phyloP scores from a whole-genome alignment of 2,888 invertebrate genomes.

The Atrina japonica region DNA sequence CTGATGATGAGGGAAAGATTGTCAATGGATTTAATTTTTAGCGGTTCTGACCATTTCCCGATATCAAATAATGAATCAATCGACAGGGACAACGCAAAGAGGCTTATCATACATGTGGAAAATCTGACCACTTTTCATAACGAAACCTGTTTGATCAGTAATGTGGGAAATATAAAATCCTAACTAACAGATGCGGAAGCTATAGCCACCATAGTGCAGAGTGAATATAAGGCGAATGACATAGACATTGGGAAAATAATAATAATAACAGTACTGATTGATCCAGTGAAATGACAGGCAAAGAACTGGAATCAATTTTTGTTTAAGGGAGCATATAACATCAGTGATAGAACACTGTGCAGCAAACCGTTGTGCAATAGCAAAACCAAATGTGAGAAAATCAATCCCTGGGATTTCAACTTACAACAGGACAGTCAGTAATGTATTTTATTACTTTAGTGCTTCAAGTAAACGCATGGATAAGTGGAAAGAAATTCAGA shows the following conservation, averaged over 20 bases:
- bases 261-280: constrained; percentile 44
- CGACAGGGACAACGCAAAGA: constrained; percentile 40
- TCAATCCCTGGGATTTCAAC: constrained; percentile 31
- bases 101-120: constrained; percentile 34
- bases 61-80: constrained; percentile 42
- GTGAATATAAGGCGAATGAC: constrained; percentile 39
- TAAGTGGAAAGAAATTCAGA: constrained; percentile 39
- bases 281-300: constrained; percentile 46
- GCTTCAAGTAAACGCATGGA: constrained; percentile 41
- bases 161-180: constrained; percentile 36
- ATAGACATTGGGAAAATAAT: constrained; percentile 40
- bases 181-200: constrained; percentile 34
- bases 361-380: constrained; percentile 38
- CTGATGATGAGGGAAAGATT: no score
- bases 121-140: constrained; percentile 16
- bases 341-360: constrained; percentile 41
- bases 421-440: constrained; percentile 30
- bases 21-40: constrained; percentile 23
- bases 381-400: constrained; percentile 43
- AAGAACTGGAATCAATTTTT: constrained; percentile 30
- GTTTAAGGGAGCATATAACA: constrained; percentile 14
- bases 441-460: constrained; percentile 43
- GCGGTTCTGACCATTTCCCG: constrained; percentile 26
- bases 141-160: constrained; percentile 16
- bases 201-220: constrained; percentile 24